Evolutionary conservation across 2,888 invertebrate genomes (phyloP), one percentile per base, ranked within the genome.

Genomic region (Meiosimyza platycephala): DNA sequence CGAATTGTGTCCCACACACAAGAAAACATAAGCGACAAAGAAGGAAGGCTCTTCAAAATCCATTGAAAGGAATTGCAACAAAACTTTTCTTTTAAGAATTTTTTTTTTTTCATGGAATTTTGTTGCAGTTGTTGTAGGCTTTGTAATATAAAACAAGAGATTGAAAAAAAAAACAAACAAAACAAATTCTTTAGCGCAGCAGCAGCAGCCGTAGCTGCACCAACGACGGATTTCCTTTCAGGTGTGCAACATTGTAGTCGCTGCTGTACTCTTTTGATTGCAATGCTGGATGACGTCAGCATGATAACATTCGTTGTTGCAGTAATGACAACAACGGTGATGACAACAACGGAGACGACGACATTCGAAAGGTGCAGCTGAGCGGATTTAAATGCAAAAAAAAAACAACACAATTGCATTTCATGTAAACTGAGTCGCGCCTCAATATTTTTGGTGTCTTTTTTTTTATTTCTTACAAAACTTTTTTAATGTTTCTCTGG

Each of bases 291-390:
- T 40, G 40, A 40, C 40, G 40, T 40, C 40, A 40, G 40, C 40
- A 9, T 40, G 40, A 40, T 50, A 15, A n/a, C 22, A 50, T 18
- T 50, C 64, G 48, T 40, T 18, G 48, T 57, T 57, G 57, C 18
- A 22, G 55, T 16, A 16, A 55, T 55, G 18, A 22, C 55, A 18
- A 55, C 22, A 13, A 11, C 12, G 11, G 13, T 57, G 11, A 57
- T 57, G 28, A 6, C 12, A 15, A 57, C 28, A 28, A 9, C 28
- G 51, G 18, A 18, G 52, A 47, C 40, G 54, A 47, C 54, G 40
- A 54, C 63, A 63, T 62, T 70, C 33, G 52, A 60, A 51, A 76
- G 77, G 76, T 78, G 78, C 78, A 79, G 78, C 78, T 79, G 78
- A 78, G 74, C 77, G 74, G 78, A 79, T 79, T 79, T 76, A 76